A percentile compares a stretch with the other conserved stretches of the same genome.
Conservation (phyloP, 2,888 invertebrate species). For the Tinea semifulvella region DNA sequence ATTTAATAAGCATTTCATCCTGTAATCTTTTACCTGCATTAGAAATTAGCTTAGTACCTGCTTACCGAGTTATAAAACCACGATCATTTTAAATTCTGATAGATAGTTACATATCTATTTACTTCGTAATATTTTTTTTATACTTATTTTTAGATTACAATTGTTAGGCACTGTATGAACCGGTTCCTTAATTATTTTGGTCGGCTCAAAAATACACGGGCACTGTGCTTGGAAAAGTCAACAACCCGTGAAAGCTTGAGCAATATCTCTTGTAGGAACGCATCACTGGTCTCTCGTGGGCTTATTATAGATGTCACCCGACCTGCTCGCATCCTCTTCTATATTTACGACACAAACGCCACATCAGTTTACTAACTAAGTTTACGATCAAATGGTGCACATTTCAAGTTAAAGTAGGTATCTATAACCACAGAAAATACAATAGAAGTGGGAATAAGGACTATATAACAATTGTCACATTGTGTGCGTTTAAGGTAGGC, state of each 20-base stretch:
- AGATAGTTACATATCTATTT: too few relatives aligned
- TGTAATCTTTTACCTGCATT: neutral
- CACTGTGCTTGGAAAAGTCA: conserved; percentile 37
- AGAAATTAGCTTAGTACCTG: neutral
- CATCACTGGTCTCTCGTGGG: conserved; percentile 57
- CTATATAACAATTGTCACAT: conserved; percentile 45
- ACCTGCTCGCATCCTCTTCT: conserved; percentile 62
- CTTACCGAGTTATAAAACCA: too few relatives aligned
- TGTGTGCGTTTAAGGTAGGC: conserved; percentile 31
- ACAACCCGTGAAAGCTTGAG: conserved; percentile 58
- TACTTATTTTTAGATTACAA: too few relatives aligned
- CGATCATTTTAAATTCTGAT: too few relatives aligned
- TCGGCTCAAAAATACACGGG: conserved; percentile 16
- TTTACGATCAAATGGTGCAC: neutral
- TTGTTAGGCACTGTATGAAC: conserved; percentile 7
- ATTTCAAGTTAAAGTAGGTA: conserved; percentile 38
- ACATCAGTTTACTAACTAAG: neutral
- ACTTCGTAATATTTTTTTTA: too few relatives aligned
- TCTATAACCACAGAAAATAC: conserved; percentile 39
- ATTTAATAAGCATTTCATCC: neutral
- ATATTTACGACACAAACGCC: conserved; percentile 36
- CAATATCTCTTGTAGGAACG: conserved; percentile 42
- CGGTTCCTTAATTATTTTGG: conserved; percentile 16
- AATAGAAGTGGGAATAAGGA: conserved; percentile 55
- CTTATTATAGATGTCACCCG: conserved; percentile 66